Base-by-base conservation (phyloP, 30 jellyfish, hydroid and myxozoan genomes). In the Aurelia coerulea region DNA sequence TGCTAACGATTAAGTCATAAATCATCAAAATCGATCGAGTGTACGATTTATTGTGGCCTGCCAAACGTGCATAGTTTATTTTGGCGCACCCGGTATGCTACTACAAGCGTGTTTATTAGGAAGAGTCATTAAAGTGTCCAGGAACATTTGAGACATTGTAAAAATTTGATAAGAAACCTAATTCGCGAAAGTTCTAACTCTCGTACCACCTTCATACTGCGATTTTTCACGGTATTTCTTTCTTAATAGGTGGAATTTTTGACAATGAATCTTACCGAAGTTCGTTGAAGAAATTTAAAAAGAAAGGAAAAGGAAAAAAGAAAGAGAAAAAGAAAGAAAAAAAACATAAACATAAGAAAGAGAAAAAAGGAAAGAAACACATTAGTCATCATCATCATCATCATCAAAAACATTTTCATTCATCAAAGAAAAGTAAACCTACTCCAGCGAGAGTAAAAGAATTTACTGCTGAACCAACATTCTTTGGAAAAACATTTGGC, bases 361-460 rank as follows among this genome's bases (percentile, higher is more conserved):
- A n/a, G 56, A 32, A 80, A 13, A 80, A 66, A 31, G 32, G 54
- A 34, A 51, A 51, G 69, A 19, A 46, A 2, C 58, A 66, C 6
- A 54, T 1, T 23, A 68, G 53, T 80, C 59, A 74, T 16, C 46
- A 42, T 74, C 85, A 74, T 73, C 84, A 73, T 74, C 67, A 62
- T 9, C 75, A 83, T 39, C 82, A 83, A 7, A 68, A 60, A 12
- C 82, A 83, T 49, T 68, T 68, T 32, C 81, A 39, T 51, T 70
- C 80, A 13, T 87, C 72, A 64, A 83, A 83, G 65, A 83, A 83
- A 75, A 76, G 83, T 49, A 83, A 65, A 33, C 92, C 92, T 31
- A 83, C 92, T 3, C 56, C 56, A 16, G 75, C 51, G 2, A 60
- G 59, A 17, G 68, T 75, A 18, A 83, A 62, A 37, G 92, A 71